Percentiles rank a stretch among this genome's conserved stretches.
phyloP scores from a whole-genome alignment of 2,888 invertebrate species.

The Latheticus oryzae region DNA sequence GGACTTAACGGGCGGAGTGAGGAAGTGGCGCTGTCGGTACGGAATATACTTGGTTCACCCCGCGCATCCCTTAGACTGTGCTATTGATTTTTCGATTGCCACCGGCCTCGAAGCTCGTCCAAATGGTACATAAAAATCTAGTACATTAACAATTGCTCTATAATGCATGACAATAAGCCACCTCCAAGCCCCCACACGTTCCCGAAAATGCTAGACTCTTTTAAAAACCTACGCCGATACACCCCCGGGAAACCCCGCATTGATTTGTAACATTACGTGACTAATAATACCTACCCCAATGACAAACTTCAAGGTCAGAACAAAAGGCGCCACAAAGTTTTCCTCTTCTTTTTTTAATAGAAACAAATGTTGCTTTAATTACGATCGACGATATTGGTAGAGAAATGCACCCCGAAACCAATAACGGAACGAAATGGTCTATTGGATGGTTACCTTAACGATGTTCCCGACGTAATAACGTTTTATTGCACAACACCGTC shows the following conservation, averaged over 20 bases:
- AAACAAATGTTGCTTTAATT: neutral
- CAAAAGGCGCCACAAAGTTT: constrained; percentile 19
- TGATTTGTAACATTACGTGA: constrained; percentile 35
- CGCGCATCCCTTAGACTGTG: constrained; percentile 55
- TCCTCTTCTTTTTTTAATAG: neutral
- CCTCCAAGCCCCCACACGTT: neutral
- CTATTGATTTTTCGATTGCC: constrained; percentile 58
- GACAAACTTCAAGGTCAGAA: constrained; percentile 31
- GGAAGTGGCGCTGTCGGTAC: constrained; percentile 46
- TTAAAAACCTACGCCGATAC: constrained; percentile 4
- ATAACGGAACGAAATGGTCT: constrained; percentile 19
- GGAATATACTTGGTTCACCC: constrained; percentile 44
- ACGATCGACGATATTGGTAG: too few species aligned
- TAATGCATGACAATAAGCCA: constrained; percentile 13
- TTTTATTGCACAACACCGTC: constrained; percentile 30
- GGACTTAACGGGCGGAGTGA: constrained; percentile 46
- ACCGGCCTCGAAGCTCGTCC: constrained; percentile 52
- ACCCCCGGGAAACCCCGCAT: constrained; percentile 24
- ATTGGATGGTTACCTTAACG: constrained; percentile 15
- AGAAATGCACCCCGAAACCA: constrained; percentile 10
- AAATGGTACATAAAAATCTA: constrained; percentile 45
- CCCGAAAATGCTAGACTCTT: constrained; percentile 11
- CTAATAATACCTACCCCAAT: constrained; percentile 37
- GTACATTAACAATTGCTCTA: constrained; percentile 37
- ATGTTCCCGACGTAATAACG: constrained; percentile 4